Conservation (phyloP, 2,888 invertebrate genomes). For the Chydorus sphaericus region DNA sequence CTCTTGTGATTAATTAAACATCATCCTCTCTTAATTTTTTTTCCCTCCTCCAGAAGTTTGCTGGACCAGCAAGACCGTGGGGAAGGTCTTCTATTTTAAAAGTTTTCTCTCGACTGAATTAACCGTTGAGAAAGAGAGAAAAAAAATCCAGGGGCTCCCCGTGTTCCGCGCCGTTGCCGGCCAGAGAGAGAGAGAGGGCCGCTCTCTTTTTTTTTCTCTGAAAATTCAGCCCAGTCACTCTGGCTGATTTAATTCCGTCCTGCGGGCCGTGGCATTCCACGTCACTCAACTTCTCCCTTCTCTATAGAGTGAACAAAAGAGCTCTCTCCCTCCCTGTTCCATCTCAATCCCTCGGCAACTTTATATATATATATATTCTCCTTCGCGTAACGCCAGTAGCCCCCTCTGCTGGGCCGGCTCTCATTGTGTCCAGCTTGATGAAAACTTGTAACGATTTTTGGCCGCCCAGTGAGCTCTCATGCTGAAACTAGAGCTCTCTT, state of each 20-base stretch:
- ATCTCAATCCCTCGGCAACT: too few relatives aligned
- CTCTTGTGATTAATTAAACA: background rate
- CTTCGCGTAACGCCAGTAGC: too few relatives aligned
- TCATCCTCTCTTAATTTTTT: background rate
- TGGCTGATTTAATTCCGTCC: constrained; percentile 7
- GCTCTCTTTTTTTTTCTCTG: background rate
- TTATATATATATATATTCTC: too few relatives aligned
- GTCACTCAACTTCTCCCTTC: constrained; percentile 5
- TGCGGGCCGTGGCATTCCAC: constrained; percentile 7
- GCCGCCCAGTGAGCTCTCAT: too few relatives aligned
- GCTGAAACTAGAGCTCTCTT: too few relatives aligned
- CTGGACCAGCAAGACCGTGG: constrained; percentile 2
- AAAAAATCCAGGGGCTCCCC: background rate
- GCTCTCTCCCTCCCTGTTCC: background rate
- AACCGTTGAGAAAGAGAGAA: background rate
- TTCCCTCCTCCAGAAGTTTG: background rate
- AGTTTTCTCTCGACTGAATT: background rate
- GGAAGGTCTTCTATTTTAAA: background rate
- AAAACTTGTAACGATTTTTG: too few relatives aligned
- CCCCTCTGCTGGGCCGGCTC: too few relatives aligned
- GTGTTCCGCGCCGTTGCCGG: constrained; percentile 1
- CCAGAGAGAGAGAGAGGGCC: background rate
- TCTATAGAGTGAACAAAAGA: background rate
- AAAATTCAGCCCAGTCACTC: constrained; percentile 2
- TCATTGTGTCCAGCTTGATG: too few relatives aligned